Evolutionary conservation across 2,113 vertebrate genomes (phyloP).

Genomic region (Gallinago undulata): DNA sequence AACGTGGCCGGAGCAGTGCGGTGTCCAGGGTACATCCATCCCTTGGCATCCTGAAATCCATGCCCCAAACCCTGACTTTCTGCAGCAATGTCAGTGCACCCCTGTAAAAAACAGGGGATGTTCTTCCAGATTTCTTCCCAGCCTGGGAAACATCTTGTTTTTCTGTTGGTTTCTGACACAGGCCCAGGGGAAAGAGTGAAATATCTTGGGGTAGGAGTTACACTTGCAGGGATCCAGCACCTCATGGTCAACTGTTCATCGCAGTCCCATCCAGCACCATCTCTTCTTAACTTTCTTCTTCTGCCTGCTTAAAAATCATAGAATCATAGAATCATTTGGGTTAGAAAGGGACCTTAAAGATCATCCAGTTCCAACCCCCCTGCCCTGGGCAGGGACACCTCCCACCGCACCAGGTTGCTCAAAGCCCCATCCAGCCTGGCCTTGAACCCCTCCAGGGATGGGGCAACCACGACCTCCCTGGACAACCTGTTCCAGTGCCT

Average conservation of each 20-base stretch:
- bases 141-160: not conserved
- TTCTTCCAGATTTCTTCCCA: not conserved
- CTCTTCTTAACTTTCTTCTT: not conserved
- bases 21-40: fast-evolving
- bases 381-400: too few species aligned
- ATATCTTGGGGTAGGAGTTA: not conserved
- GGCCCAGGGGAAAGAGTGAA: not conserved
- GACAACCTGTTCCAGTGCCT: too few species aligned
- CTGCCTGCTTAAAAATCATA: not conserved
- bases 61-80: not conserved
- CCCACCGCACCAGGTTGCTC: too few species aligned
- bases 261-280: fast-evolving
- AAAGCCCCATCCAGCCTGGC: too few species aligned
- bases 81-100: not conserved
- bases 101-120: not conserved
- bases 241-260: not conserved
- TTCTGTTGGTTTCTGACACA: too few species aligned
- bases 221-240: not conserved
- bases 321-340: too few species aligned
- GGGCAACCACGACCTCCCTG: too few species aligned
- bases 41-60: fast-evolving
- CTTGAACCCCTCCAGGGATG: too few species aligned
- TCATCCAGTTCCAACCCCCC: too few species aligned
- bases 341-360: too few species aligned
- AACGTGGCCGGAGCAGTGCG: not conserved